Percentiles rank a stretch among this genome's conserved stretches.
Conservation (phyloP, 2,113 vertebrate species). For the Gobius niger region DNA sequence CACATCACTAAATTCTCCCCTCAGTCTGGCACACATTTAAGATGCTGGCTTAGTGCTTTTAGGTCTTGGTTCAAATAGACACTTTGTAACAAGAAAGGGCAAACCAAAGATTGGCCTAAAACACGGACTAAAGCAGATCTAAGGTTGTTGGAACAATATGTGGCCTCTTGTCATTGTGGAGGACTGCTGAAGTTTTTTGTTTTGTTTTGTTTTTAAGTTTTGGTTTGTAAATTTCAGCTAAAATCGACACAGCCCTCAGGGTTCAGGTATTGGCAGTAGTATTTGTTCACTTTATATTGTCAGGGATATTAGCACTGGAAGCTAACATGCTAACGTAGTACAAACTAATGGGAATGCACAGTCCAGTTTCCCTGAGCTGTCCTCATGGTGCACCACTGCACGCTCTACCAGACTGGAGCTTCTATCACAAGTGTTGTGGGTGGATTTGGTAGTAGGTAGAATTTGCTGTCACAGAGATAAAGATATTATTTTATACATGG, state of each 20-base stretch:
- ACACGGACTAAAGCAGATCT: slow-evolving; percentile 63
- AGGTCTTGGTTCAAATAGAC: slow-evolving; percentile 66
- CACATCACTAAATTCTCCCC: slow-evolving; percentile 72
- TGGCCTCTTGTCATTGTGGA: slow-evolving; percentile 66
- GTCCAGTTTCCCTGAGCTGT: slow-evolving; percentile 83
- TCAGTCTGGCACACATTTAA: slow-evolving; percentile 75
- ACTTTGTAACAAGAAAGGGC: slow-evolving; percentile 74
- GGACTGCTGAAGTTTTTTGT: slow-evolving; percentile 83
- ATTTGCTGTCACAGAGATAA: slow-evolving; percentile 96
- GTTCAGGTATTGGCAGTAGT: slow-evolving; percentile 79
- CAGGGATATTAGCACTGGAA: slow-evolving; percentile 90
- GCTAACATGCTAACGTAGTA: slow-evolving; percentile 81
- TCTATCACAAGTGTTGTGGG: slow-evolving; percentile 89
- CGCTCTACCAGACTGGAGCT: slow-evolving; percentile 88
- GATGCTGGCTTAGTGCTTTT: slow-evolving; percentile 56
- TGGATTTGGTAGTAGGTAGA: slow-evolving; percentile 94
- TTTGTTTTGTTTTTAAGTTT: slow-evolving; percentile 46
- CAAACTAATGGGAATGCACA: slow-evolving; percentile 79
- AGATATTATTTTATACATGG: slow-evolving; percentile 99
- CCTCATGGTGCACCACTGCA: slow-evolving; percentile 95
- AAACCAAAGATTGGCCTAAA: slow-evolving; percentile 98
- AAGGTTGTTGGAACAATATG: slow-evolving; percentile 79
- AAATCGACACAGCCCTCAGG: slow-evolving; percentile 71
- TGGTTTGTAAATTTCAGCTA: slow-evolving; percentile 68
- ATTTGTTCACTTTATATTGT: slow-evolving; percentile 93